These are phyloP conservation scores for Hoplostethus mediterraneus DNA, from an alignment of 2,797 vertebrate genomes.

Conservation along the genomic window DNA sequence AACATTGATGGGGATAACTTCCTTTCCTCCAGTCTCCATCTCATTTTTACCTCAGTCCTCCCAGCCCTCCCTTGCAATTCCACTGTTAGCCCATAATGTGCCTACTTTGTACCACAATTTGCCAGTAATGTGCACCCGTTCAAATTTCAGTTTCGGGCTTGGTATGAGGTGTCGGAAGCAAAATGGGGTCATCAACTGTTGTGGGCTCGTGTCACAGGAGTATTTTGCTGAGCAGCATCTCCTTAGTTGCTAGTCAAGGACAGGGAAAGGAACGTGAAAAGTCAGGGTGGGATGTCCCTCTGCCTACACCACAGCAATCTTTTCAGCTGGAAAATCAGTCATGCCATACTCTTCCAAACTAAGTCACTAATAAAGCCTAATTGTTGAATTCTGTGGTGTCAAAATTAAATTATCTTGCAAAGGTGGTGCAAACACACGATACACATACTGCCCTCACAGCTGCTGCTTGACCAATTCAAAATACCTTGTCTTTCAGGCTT, in stretches of 20 bases:
- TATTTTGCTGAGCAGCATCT: neutral
- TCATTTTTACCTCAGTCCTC: neutral
- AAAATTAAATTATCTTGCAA: neutral
- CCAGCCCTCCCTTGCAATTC: slow-evolving; percentile 15
- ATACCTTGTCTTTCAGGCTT: neutral
- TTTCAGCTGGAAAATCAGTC: neutral
- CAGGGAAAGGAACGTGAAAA: neutral
- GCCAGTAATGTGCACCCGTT: neutral
- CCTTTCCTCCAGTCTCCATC: too few species aligned
- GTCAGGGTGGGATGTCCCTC: neutral
- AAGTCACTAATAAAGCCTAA: neutral
- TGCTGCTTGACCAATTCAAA: neutral
- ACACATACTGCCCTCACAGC: neutral
- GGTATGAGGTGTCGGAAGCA: neutral
- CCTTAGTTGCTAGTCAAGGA: neutral
- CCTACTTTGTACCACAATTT: slow-evolving; percentile 6
- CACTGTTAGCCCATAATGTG: slow-evolving; percentile 11
- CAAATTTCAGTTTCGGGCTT: neutral
- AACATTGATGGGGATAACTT: neutral
- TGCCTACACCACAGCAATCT: neutral
- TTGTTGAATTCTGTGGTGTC: neutral
- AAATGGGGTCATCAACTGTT: neutral
- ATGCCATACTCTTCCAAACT: neutral
- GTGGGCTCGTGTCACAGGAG: slow-evolving; percentile 6
- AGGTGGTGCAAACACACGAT: neutral